Conservation (phyloP, 2,797 vertebrate genomes). For the Danionella dracula region DNA sequence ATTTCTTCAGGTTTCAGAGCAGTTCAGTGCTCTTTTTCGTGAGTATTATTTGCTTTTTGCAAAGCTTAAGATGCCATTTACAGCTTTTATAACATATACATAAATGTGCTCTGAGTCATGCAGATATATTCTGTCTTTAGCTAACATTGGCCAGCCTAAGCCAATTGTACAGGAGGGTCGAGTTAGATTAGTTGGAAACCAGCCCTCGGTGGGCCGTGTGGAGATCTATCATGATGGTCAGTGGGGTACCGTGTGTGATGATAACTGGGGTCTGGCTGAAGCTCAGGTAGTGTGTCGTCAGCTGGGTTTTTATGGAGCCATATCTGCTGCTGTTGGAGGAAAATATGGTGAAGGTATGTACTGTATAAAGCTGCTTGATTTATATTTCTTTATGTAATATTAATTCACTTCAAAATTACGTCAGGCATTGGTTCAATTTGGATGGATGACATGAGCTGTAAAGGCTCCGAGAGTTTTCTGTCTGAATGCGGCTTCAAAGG, state of each 20-base stretch:
- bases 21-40: slow-evolving; percentile 41
- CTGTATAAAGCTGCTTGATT: not conserved
- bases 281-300: slow-evolving; percentile 66
- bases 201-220: slow-evolving; percentile 58
- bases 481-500: slow-evolving; percentile 53
- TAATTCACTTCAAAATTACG: not conserved
- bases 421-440: slow-evolving; percentile 59
- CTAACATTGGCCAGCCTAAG: not conserved
- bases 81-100: not conserved
- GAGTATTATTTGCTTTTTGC: slow-evolving; percentile 43
- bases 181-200: slow-evolving; percentile 52
- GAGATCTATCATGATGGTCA: slow-evolving; percentile 61
- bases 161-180: slow-evolving; percentile 46
- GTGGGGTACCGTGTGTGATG: slow-evolving; percentile 71
- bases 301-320: slow-evolving; percentile 58
- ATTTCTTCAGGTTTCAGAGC: slow-evolving; percentile 39
- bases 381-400: not conserved
- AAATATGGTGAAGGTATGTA: slow-evolving; percentile 55
- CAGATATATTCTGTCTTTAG: too few relatives aligned
- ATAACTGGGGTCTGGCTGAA: slow-evolving; percentile 58
- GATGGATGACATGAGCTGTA: slow-evolving; percentile 66
- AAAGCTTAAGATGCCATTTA: not conserved
- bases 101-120: too few relatives aligned
- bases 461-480: slow-evolving; percentile 60
- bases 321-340: slow-evolving; percentile 43